A percentile compares a stretch with the other conserved stretches of the same genome.
Evolutionary conservation across 2,113 vertebrate species (phyloP).

Genomic region (Cololabis saira): DNA sequence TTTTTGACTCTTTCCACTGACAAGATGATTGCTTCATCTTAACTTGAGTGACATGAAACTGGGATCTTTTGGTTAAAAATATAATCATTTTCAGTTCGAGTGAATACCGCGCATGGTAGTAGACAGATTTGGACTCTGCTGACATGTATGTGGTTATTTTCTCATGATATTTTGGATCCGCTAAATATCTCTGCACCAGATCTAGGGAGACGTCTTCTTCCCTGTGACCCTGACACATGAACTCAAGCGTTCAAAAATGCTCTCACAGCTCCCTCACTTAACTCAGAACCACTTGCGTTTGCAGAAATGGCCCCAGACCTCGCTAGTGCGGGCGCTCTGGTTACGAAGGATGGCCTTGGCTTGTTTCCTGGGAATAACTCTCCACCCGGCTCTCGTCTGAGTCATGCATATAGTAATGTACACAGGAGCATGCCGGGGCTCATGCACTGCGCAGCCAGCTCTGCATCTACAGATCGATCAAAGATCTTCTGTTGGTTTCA

Average conservation of each 20-base stretch:
- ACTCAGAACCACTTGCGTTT: slow-evolving; percentile 39
- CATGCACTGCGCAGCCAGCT: slow-evolving; percentile 1
- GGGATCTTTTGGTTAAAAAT: too few relatives aligned
- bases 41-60: too few relatives aligned
- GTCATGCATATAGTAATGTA: slow-evolving; percentile 29
- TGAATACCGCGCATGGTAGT: too few relatives aligned
- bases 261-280: slow-evolving; percentile 21
- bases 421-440: slow-evolving; percentile 19
- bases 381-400: slow-evolving; percentile 28
- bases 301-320: slow-evolving; percentile 39
- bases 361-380: slow-evolving; percentile 12
- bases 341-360: slow-evolving; percentile 30
- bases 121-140: too few relatives aligned
- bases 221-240: slow-evolving; percentile 30
- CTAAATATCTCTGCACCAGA: slow-evolving; percentile 25
- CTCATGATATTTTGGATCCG: slow-evolving; percentile 8
- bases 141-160: too few relatives aligned
- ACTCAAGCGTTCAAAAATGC: slow-evolving; percentile 47
- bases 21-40: too few relatives aligned
- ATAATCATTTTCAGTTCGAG: too few relatives aligned
- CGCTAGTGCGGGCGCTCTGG: slow-evolving; percentile 32
- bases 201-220: slow-evolving; percentile 18
- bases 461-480: slow-evolving; percentile 7
- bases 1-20: too few relatives aligned
- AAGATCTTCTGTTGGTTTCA: not conserved